Conservation (phyloP, 2,888 invertebrate species). For the Drosophila heteroneura region DNA sequence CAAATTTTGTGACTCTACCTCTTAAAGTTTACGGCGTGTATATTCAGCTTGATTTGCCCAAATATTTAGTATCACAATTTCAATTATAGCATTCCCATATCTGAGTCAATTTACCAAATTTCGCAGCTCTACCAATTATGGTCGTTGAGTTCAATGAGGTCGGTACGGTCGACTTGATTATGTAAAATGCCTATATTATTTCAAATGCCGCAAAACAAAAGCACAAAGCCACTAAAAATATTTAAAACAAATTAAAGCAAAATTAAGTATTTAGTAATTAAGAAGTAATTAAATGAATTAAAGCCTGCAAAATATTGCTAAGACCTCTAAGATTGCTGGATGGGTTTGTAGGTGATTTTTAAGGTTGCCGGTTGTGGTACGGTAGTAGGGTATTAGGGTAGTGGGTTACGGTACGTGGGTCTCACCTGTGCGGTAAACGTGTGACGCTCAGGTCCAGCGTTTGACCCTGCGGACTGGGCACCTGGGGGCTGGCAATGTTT, state of each 20-base stretch:
- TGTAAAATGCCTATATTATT: background rate
- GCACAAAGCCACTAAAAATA: background rate
- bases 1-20: background rate
- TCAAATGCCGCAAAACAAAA: background rate
- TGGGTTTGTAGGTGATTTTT: background rate
- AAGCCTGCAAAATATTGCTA: background rate
- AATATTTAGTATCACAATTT: background rate
- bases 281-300: slow-evolving; percentile 11
- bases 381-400: background rate
- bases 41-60: background rate
- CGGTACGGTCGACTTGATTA: background rate
- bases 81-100: background rate
- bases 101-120: slow-evolving; percentile 2
- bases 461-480: slow-evolving; percentile 96
- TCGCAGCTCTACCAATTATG: background rate
- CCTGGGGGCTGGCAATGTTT: slow-evolving; percentile 94
- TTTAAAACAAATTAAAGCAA: background rate
- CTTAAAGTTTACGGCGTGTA: background rate
- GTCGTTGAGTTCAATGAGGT: slow-evolving; percentile 18
- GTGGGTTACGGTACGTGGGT: background rate
- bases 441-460: slow-evolving; percentile 95
- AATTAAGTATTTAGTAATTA: slow-evolving; percentile 10
- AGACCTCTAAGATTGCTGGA: background rate
- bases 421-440: slow-evolving; percentile 93
- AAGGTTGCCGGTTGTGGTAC: background rate